Evolutionary conservation across 2,113 vertebrate species (phyloP), one percentile per base, ranked within the genome.

Genomic region (Saccopteryx bilineata): DNA sequence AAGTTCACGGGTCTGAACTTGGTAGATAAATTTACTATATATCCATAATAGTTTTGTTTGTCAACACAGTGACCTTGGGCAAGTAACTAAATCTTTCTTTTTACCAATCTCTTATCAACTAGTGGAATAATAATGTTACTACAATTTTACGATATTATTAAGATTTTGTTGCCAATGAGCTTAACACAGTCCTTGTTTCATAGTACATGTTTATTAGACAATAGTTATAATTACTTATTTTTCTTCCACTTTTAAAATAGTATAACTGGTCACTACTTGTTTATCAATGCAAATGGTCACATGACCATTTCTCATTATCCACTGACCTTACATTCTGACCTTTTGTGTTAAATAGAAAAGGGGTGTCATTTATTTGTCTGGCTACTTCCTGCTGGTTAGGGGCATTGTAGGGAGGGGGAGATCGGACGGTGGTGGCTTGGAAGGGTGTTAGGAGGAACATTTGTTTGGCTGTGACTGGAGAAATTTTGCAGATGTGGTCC

Each of bases 191-290:
- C 15, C 7, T 52, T 71, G 10, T 6, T 48, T 6, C 74, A 31
- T 11, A 76, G 18, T 39, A 69, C 69, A 7, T 89, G 31, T 89
- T 91, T 50, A 66, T 65, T 58, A 61, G 15, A 63, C 2, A 81
- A 5, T 31, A 66, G 61, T 74, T 88, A 78, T 50, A 72, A 63
- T 89, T 81, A 80, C 66, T 93, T 68, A 78, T 76, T 81, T 89
- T 93, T 60, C 26, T 82, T 58, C 28, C 14, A 56, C 10, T 79
- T 91, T 84, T 31, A 65, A 66, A 87, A 13, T 46, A 65, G 21
- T 86, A 31, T 50, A 31, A 66, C 9, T 61, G 3, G 39, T 78
- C n/a, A 66, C 5, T 50, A 39, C 3, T 2, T 18, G 0, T 17
- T 60, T 15, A 33, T 66, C 11, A 58, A 39, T 60, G 2, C 26